Conservation (phyloP, 2,888 invertebrate species). For the Lacanobia oleracea region DNA sequence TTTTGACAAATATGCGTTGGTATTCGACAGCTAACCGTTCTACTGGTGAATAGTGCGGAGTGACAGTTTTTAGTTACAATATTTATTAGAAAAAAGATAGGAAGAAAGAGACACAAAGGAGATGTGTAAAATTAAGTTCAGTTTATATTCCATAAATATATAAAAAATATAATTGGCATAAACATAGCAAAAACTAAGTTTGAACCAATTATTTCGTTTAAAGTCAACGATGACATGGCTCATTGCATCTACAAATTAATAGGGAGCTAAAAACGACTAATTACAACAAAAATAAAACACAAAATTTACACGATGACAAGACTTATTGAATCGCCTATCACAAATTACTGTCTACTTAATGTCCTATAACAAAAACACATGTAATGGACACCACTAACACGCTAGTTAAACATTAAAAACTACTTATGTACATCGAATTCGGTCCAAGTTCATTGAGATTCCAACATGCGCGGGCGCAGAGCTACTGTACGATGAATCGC, state of each 20-base stretch:
- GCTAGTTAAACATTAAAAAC: slow-evolving; percentile 75
- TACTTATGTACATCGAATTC: slow-evolving; percentile 78
- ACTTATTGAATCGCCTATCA: slow-evolving; percentile 47
- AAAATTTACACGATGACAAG: slow-evolving; percentile 43
- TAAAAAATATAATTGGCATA: no score
- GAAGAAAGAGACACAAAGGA: no score
- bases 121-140: no score
- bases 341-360: slow-evolving; percentile 40
- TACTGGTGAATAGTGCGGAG: background rate
- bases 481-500: slow-evolving; percentile 46
- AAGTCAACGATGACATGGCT: slow-evolving; percentile 8
- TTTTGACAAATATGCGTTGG: no score
- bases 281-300: slow-evolving; percentile 1
- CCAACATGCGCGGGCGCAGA: slow-evolving; percentile 58
- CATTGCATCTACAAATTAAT: slow-evolving; percentile 21
- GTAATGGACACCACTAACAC: slow-evolving; percentile 65
- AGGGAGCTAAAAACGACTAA: slow-evolving; percentile 2
- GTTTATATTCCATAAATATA: no score
- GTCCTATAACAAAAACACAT: slow-evolving; percentile 49
- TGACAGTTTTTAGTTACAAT: background rate
- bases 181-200: no score
- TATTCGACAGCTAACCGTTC: background rate
- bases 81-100: no score
- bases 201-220: slow-evolving; percentile 2
- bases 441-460: slow-evolving; percentile 79